Evolutionary conservation across 2,797 vertebrate species (phyloP), one percentile per base, ranked within the genome.

Genomic region (Siniperca scherzeri): DNA sequence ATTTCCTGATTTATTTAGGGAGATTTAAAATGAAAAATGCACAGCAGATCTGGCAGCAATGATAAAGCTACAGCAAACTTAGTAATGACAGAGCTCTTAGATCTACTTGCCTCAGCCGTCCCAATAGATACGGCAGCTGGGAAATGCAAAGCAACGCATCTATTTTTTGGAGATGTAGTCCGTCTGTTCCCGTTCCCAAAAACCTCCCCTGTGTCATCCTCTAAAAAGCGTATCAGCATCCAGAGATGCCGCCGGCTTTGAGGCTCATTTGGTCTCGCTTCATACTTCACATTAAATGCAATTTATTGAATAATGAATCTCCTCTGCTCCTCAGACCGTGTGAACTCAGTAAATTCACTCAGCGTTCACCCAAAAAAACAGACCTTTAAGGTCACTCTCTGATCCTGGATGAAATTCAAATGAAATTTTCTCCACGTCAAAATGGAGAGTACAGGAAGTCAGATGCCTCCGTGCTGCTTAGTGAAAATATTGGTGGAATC

Each of bases 241-340:
- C 85, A 90, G 78, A 86, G 85, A 87, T 73, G 90, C 88, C 67
- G 55, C 60, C 46, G 67, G 88, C 88, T 88, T 85, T 87, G 81
- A 90, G 85, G 52, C 87, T 90, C 84, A 82, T 90, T 90, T 83
- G 87, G 91, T 87, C 80, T 87, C 80, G 73, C 89, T 87, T 91
- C 87, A 88, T 80, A 85, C 86, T 88, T 82, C 75, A 80, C 87
- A 90, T 93, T 90, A 91, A 91, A 91, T 59, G 73, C 80, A 91
- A 92, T 82, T 92, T 92, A 90, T 75, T 92, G 79, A 93, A 91
- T 89, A 93, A 92, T 90, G 78, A 89, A 94, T 92, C 87, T 83
- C 62, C 71, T 84, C 82, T 65, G 83, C 82, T 85, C 76, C 80
- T 83, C 72, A 70, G 72, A 92, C 60, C 8, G 74, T 68, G 77